phyloP scores from a whole-genome alignment of 2,797 vertebrate species.

The Brachymystax lenok region DNA sequence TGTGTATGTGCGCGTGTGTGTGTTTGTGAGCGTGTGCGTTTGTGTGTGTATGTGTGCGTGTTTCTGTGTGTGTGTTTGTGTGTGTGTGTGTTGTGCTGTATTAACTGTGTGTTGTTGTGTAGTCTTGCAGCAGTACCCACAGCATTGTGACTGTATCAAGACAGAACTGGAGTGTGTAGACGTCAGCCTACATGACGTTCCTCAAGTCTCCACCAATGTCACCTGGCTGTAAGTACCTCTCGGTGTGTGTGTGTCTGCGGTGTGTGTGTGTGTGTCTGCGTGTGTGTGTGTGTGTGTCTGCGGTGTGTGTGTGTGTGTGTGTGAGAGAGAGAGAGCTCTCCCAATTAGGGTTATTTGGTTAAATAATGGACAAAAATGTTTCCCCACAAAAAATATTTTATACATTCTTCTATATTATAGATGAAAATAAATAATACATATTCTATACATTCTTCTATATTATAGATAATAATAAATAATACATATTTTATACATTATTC shows the following conservation, averaged over 20 bases:
- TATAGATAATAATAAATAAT: too few species aligned
- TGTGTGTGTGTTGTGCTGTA: constrained; percentile 14
- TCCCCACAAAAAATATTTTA: too few species aligned
- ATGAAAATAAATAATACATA: too few species aligned
- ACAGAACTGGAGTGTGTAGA: constrained; percentile 76
- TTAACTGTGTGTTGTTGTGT: constrained; percentile 16
- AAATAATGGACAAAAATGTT: too few species aligned
- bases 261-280: too few species aligned
- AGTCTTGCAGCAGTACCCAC: constrained; percentile 64
- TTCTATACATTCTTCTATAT: too few species aligned
- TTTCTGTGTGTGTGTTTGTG: neutral
- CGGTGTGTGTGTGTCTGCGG: too few species aligned
- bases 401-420: too few species aligned
- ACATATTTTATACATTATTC: too few species aligned
- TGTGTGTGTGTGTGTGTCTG: neutral
- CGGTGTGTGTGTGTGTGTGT: neutral
- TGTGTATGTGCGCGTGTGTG: too few species aligned
- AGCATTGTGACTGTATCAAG: constrained; percentile 71
- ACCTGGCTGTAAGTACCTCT: constrained; percentile 73
- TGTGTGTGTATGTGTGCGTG: neutral
- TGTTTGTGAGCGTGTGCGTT: neutral
- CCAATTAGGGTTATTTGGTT: too few species aligned
- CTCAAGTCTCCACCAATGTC: constrained; percentile 70
- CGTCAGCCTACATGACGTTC: constrained; percentile 68
- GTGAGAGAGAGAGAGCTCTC: too few species aligned